These are phyloP conservation scores for Girardinichthys multiradiatus DNA, from an alignment of 2,113 vertebrate genomes.

Conservation along the genomic window DNA sequence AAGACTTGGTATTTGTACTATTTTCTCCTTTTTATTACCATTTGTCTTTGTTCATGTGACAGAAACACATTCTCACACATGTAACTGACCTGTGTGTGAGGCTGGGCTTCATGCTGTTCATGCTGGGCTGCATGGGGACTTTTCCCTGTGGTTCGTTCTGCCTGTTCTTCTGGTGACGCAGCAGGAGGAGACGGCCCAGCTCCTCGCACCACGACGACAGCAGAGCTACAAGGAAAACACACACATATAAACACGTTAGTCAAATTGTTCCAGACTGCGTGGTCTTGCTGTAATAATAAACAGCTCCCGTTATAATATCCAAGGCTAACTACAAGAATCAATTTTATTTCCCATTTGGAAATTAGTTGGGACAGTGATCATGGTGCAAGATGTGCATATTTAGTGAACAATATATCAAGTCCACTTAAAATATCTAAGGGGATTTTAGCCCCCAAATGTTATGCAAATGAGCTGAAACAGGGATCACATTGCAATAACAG, in stretches of 20 bases:
- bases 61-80: constrained; percentile 4
- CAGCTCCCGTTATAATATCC: not conserved
- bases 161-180: constrained; percentile 99
- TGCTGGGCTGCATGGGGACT: constrained; percentile 96
- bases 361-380: too few species aligned
- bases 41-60: constrained; percentile 1
- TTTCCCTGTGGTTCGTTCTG: constrained; percentile 97
- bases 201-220: constrained; percentile 99
- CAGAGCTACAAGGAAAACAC: constrained; percentile 84
- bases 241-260: constrained; percentile 30
- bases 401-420: too few species aligned
- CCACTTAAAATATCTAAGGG: too few species aligned
- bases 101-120: constrained; percentile 99
- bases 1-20: too few species aligned
- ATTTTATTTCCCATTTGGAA: not conserved
- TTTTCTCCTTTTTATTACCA: not conserved
- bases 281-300: too few species aligned
- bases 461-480: too few species aligned
- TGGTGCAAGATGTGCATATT: too few species aligned
- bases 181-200: constrained; percentile 94
- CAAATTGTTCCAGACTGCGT: not conserved
- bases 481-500: too few species aligned
- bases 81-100: constrained; percentile 95
- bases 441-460: too few species aligned
- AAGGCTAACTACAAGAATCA: not conserved